A percentile compares a stretch with the other conserved stretches of the same genome.
phyloP scores from a whole-genome alignment of 2,888 invertebrate genomes.

The Drosophila subquinaria region DNA sequence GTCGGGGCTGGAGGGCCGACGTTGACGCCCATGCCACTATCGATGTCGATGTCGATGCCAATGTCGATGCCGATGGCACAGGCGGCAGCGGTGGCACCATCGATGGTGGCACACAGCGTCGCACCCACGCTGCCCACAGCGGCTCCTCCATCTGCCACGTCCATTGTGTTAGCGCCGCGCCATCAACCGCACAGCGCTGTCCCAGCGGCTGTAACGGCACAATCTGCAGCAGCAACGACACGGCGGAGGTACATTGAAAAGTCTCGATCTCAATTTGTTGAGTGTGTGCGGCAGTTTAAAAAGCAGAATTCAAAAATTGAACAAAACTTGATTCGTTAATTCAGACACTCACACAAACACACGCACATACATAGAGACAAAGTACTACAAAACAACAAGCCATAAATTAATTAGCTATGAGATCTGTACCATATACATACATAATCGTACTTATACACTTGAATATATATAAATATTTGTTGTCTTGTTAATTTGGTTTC shows the following conservation, averaged over 20 bases:
- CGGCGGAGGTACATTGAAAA: slow-evolving; percentile 89
- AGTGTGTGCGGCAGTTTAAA: slow-evolving; percentile 36
- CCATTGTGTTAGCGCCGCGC: slow-evolving; percentile 90
- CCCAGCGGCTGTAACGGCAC: slow-evolving; percentile 86
- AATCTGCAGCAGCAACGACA: slow-evolving; percentile 89
- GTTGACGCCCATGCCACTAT: slow-evolving; percentile 87
- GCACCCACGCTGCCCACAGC: slow-evolving; percentile 82
- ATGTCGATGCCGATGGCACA: slow-evolving; percentile 76
- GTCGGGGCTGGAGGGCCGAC: slow-evolving; percentile 86
- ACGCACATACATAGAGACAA: slow-evolving; percentile 6
- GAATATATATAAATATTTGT: slow-evolving; percentile 65
- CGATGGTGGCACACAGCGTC: slow-evolving; percentile 83
- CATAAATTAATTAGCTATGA: slow-evolving; percentile 66
- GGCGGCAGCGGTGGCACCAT: slow-evolving; percentile 85
- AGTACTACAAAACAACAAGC: slow-evolving; percentile 34
- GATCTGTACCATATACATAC: slow-evolving; percentile 68
- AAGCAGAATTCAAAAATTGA: slow-evolving; percentile 84
- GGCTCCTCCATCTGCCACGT: slow-evolving; percentile 85
- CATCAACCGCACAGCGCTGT: slow-evolving; percentile 81
- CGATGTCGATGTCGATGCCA: slow-evolving; percentile 60
- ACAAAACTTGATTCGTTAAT: slow-evolving; percentile 27
- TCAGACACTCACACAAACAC: slow-evolving; percentile 12
- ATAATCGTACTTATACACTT: slow-evolving; percentile 18
- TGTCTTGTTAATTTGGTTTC: slow-evolving; percentile 78
- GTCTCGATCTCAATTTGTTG: slow-evolving; percentile 24